These are phyloP conservation scores for Hemaris fuciformis DNA, from an alignment of 2,888 invertebrate genomes.

Conservation along the genomic window DNA sequence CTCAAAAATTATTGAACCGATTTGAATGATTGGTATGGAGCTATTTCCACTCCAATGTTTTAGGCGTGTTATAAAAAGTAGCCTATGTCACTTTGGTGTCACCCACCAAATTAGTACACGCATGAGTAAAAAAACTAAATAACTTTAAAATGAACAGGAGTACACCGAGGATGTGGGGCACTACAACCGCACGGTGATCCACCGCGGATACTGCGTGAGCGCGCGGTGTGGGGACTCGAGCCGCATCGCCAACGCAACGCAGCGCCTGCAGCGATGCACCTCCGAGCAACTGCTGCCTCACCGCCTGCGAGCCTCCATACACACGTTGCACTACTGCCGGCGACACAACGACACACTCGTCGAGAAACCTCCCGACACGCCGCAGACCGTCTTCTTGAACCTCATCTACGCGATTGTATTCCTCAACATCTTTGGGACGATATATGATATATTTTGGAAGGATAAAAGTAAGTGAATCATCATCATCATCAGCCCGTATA, in stretches of 20 bases:
- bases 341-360: slow-evolving; percentile 13
- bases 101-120: no score
- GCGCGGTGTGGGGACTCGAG: slow-evolving; percentile 10
- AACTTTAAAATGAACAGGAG: no score
- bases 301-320: slow-evolving; percentile 5
- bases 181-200: slow-evolving; percentile 20
- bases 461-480: slow-evolving; percentile 10
- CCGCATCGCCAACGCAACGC: background rate
- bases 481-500: no score
- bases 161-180: slow-evolving; percentile 5
- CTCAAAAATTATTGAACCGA: no score
- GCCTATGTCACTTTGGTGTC: background rate
- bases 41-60: no score
- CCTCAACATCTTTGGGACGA: slow-evolving; percentile 11
- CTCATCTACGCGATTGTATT: slow-evolving; percentile 11
- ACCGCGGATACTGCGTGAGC: slow-evolving; percentile 24
- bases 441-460: background rate
- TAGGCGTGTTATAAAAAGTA: no score
- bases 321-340: slow-evolving; percentile 19
- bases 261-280: slow-evolving; percentile 17
- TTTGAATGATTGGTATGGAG: no score
- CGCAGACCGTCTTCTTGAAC: slow-evolving; percentile 16
- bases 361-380: background rate
- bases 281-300: background rate
- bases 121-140: no score